phyloP scores from a whole-genome alignment of 2,888 invertebrate species.

The Hemithea aestivaria region DNA sequence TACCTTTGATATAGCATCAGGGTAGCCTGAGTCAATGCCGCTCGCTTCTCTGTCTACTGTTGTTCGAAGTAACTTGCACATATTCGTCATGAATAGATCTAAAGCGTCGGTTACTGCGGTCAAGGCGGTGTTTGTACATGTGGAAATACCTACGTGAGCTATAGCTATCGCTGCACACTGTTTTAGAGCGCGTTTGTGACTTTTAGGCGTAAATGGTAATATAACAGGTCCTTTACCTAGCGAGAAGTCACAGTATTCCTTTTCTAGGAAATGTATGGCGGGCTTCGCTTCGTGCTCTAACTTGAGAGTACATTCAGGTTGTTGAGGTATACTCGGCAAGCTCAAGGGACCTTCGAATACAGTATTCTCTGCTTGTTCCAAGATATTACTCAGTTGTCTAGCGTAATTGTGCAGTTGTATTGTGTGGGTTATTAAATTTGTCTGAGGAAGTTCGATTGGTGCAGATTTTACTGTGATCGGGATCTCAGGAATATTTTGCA shows the following conservation, averaged over 20 bases:
- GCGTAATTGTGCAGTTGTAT: slow-evolving; percentile 64
- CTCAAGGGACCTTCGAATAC: slow-evolving; percentile 57
- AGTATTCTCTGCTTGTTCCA: slow-evolving; percentile 59
- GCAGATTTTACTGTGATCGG: slow-evolving; percentile 68
- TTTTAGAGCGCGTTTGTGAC: slow-evolving; percentile 62
- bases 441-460: slow-evolving; percentile 64
- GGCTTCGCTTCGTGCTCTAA: slow-evolving; percentile 52
- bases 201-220: slow-evolving; percentile 67
- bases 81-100: slow-evolving; percentile 62
- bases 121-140: slow-evolving; percentile 62
- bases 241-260: slow-evolving; percentile 68
- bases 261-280: slow-evolving; percentile 63
- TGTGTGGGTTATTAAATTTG: slow-evolving; percentile 69
- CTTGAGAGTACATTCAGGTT: slow-evolving; percentile 43
- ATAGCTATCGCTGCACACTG: slow-evolving; percentile 71
- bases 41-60: slow-evolving; percentile 66
- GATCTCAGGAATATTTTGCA: slow-evolving; percentile 74
- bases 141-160: slow-evolving; percentile 60
- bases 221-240: slow-evolving; percentile 62
- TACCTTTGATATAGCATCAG: slow-evolving; percentile 70
- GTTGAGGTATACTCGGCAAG: slow-evolving; percentile 55
- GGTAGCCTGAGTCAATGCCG: slow-evolving; percentile 60
- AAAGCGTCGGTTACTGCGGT: slow-evolving; percentile 60
- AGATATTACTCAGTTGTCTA: slow-evolving; percentile 53
- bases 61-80: slow-evolving; percentile 64